These are phyloP conservation scores for Apoderus coryli DNA, from an alignment of 2,888 invertebrate species.

Conservation along the genomic window DNA sequence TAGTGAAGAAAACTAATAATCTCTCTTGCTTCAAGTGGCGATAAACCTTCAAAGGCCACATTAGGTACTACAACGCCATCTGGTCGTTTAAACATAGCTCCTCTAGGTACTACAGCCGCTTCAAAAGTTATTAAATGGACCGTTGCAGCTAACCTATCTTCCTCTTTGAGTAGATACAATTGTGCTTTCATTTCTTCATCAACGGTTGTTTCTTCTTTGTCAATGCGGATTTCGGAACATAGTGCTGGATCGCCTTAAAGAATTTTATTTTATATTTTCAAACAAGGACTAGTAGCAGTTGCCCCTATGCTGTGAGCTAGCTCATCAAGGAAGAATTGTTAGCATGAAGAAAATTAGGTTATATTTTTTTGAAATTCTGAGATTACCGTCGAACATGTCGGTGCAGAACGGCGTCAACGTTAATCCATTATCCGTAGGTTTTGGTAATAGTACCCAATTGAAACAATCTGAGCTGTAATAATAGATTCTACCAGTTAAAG, in stretches of 20 bases:
- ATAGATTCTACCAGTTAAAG: slow-evolving; percentile 53
- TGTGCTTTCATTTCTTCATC: slow-evolving; percentile 36
- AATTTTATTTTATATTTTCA: neutral
- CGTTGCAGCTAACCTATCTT: slow-evolving; percentile 58
- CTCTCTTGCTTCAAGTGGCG: slow-evolving; percentile 47
- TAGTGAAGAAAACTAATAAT: slow-evolving; percentile 65
- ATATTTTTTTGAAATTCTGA: no score
- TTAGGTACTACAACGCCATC: slow-evolving; percentile 60
- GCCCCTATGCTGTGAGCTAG: no score
- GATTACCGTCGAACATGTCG: slow-evolving; percentile 28
- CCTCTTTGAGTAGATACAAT: slow-evolving; percentile 51
- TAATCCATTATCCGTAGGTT: slow-evolving; percentile 31
- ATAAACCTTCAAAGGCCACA: slow-evolving; percentile 52
- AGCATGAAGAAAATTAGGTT: no score
- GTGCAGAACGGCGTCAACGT: slow-evolving; percentile 31
- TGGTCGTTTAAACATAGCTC: slow-evolving; percentile 57
- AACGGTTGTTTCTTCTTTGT: slow-evolving; percentile 39
- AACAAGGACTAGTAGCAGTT: slow-evolving; percentile 1
- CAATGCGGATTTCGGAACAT: slow-evolving; percentile 34
- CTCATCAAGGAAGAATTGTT: no score
- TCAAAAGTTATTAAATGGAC: slow-evolving; percentile 59
- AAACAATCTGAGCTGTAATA: slow-evolving; percentile 63
- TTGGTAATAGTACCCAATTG: slow-evolving; percentile 50
- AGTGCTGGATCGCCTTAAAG: slow-evolving; percentile 34
- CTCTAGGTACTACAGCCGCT: slow-evolving; percentile 63